These are phyloP conservation scores for Copidosoma aretas DNA, from an alignment of 2,888 invertebrate genomes.

Conservation along the genomic window DNA sequence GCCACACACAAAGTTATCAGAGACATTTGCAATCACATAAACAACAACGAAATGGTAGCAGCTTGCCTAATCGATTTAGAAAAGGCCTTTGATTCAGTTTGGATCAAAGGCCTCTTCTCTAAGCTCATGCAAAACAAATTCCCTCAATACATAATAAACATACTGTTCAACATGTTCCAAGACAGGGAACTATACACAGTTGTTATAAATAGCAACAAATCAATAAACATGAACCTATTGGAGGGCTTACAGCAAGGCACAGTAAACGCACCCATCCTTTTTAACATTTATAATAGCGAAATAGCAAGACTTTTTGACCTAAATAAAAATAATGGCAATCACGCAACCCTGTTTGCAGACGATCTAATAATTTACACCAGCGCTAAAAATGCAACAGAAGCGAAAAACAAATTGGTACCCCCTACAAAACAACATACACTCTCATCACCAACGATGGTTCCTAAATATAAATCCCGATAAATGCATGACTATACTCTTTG, in stretches of 20 bases:
- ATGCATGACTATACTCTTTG: constrained; percentile 37
- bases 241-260: constrained; percentile 42
- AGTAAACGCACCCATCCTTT: constrained; percentile 39
- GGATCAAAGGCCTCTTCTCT: constrained; percentile 33
- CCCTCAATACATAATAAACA: constrained; percentile 17
- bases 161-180: constrained; percentile 26
- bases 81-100: constrained; percentile 38
- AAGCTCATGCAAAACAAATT: constrained; percentile 32
- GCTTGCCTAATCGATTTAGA: constrained; percentile 38
- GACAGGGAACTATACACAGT: constrained; percentile 15
- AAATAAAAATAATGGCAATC: constrained; percentile 1
- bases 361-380: constrained; percentile 31
- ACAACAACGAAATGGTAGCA: constrained; percentile 17
- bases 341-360: constrained; percentile 39
- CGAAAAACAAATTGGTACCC: constrained; percentile 13
- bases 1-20: constrained; percentile 29
- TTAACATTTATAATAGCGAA: constrained; percentile 34
- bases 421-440: constrained; percentile 24
- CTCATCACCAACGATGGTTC: constrained; percentile 25
- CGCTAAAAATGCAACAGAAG: not conserved
- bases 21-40: constrained; percentile 15
- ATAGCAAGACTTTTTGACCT: too few relatives aligned
- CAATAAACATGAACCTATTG: too few relatives aligned
- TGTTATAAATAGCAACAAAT: too few relatives aligned
- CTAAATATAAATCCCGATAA: constrained; percentile 24